A percentile compares a stretch with the other conserved stretches of the same genome.
Evolutionary conservation across 2,888 invertebrate genomes (phyloP).

Genomic region (Macrophya alboannulata): DNA sequence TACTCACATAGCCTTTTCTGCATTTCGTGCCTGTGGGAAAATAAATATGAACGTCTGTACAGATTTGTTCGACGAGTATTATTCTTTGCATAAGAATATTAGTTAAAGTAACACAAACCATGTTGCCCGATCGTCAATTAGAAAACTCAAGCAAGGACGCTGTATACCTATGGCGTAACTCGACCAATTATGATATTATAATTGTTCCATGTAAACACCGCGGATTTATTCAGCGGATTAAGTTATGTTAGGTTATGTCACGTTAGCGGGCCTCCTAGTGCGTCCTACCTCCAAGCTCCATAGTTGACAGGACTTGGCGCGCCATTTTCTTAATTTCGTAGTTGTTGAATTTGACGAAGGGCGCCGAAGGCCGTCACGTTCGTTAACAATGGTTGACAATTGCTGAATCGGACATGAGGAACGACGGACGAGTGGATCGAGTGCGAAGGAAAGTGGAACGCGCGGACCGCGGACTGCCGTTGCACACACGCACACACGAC

Average conservation of each 20-base stretch:
- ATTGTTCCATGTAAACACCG: not conserved
- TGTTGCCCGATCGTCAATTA: not conserved
- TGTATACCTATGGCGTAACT: not conserved
- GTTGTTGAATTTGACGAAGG: not conserved
- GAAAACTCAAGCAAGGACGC: not conserved
- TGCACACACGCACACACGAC: constrained; percentile 6
- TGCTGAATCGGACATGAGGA: not conserved
- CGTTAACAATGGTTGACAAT: constrained; percentile 4
- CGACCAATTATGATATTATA: not conserved
- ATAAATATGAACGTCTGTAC: constrained; percentile 55
- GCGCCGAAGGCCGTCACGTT: not conserved
- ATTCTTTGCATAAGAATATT: not conserved
- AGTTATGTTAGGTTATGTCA: not conserved
- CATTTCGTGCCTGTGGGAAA: constrained; percentile 93
- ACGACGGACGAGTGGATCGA: constrained; percentile 20
- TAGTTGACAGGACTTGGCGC: not conserved
- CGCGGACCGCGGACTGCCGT: constrained; percentile 69
- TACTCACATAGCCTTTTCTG: constrained; percentile 98
- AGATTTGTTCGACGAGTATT: not conserved
- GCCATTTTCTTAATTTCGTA: not conserved
- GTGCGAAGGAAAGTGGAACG: not conserved
- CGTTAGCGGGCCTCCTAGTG: not conserved
- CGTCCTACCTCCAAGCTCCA: too few relatives aligned
- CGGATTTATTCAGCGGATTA: not conserved
- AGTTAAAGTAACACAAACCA: constrained; percentile 26